A percentile compares a stretch with the other conserved stretches of the same genome.
Conservation (phyloP, 2,888 invertebrate genomes). For the Drosophila buzzatii region DNA sequence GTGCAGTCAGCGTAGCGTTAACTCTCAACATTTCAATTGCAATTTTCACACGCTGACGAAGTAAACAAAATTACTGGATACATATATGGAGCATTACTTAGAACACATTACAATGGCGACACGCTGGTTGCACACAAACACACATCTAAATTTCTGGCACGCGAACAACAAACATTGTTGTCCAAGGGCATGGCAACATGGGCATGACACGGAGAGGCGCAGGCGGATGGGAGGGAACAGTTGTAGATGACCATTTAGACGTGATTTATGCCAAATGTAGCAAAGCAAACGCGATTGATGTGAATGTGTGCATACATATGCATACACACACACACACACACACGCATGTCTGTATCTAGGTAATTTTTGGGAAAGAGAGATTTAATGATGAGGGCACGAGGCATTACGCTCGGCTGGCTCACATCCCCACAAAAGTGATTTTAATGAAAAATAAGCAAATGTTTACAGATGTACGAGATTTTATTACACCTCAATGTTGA, state of each 20-base stretch:
- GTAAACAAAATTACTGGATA: slow-evolving; percentile 26
- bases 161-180: slow-evolving; percentile 48
- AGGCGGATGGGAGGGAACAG: background rate
- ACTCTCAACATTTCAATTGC: slow-evolving; percentile 26
- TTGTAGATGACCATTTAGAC: slow-evolving; percentile 52
- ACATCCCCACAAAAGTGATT: slow-evolving; percentile 1
- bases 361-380: background rate
- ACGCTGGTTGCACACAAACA: slow-evolving; percentile 39
- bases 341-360: background rate
- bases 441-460: slow-evolving; percentile 2
- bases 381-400: slow-evolving; percentile 15
- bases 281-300: slow-evolving; percentile 51
- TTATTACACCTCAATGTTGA: background rate
- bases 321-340: background rate
- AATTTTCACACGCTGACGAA: slow-evolving; percentile 26
- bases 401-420: slow-evolving; percentile 15
- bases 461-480: background rate
- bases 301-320: slow-evolving; percentile 13
- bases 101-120: slow-evolving; percentile 35
- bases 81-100: slow-evolving; percentile 33
- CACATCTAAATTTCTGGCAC: slow-evolving; percentile 48
- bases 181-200: slow-evolving; percentile 5
- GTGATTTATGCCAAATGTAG: slow-evolving; percentile 58
- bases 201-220: background rate
- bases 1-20: slow-evolving; percentile 1